Conservation (phyloP, 2,888 invertebrate species). For the Dexiosoma caninum region DNA sequence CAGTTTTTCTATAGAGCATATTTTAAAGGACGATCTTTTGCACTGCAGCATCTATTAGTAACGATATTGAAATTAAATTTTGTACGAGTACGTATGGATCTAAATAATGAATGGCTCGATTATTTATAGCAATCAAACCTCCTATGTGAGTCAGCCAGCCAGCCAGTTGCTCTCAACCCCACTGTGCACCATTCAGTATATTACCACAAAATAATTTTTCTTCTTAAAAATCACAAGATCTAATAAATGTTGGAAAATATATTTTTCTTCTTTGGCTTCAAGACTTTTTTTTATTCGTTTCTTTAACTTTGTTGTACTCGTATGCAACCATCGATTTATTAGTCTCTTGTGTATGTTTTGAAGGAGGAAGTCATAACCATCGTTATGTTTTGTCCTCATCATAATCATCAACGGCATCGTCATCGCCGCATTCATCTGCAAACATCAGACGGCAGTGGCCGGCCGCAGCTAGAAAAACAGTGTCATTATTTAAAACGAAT, state of each 20-base stretch:
- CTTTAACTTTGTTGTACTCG: constrained; percentile 39
- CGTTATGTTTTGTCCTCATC: constrained; percentile 37
- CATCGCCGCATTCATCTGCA: constrained; percentile 6
- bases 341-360: constrained; percentile 28
- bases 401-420: constrained; percentile 7
- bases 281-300: constrained; percentile 38
- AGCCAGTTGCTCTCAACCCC: neutral
- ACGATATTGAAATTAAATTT: too few species aligned
- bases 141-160: too few species aligned
- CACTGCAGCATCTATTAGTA: too few species aligned
- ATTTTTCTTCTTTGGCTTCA: too few species aligned
- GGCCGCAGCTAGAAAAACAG: neutral
- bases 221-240: constrained; percentile 27
- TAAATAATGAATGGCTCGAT: too few species aligned
- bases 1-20: too few species aligned
- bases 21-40: too few species aligned
- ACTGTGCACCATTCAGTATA: neutral
- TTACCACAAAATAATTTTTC: constrained; percentile 13
- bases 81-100: too few species aligned
- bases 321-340: constrained; percentile 26
- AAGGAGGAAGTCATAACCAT: constrained; percentile 58
- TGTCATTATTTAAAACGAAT: constrained; percentile 56
- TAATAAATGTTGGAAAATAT: constrained; percentile 25
- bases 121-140: too few species aligned
- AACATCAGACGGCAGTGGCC: constrained; percentile 1